Evolutionary conservation across 2,113 vertebrate species (phyloP).

Genomic region (Platysteira castanea): DNA sequence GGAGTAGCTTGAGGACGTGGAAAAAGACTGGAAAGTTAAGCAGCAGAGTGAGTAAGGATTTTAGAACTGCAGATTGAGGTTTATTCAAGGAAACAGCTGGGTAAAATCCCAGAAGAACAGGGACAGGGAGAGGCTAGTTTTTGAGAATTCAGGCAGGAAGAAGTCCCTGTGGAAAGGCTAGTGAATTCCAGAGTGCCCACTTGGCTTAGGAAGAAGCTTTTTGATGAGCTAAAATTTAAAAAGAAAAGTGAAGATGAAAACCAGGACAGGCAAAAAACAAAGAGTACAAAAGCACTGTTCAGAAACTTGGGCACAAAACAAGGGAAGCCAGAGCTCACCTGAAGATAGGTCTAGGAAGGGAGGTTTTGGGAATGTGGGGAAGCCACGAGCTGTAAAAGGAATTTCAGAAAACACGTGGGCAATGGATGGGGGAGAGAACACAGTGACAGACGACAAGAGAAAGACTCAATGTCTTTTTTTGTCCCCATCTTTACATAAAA

Average conservation of each 20-base stretch:
- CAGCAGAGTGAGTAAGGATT: not conserved
- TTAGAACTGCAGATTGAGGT: not conserved
- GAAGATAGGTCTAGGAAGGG: not conserved
- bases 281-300: not conserved
- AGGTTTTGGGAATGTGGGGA: fast-evolving
- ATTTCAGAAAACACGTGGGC: not conserved
- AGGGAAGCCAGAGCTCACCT: not conserved
- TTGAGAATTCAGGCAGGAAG: not conserved
- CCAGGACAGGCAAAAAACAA: not conserved
- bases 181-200: not conserved
- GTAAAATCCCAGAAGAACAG: not conserved
- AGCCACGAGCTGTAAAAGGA: not conserved
- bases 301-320: not conserved
- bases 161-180: not conserved
- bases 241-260: not conserved
- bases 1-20: not conserved
- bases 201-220: not conserved
- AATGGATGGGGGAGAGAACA: not conserved
- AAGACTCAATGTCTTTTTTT: not conserved
- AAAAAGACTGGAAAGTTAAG: not conserved
- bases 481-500: not conserved
- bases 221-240: not conserved
- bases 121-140: not conserved
- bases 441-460: not conserved
- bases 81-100: not conserved